phyloP scores from a whole-genome alignment of 2,888 invertebrate genomes.

The Aphidius colemani region DNA sequence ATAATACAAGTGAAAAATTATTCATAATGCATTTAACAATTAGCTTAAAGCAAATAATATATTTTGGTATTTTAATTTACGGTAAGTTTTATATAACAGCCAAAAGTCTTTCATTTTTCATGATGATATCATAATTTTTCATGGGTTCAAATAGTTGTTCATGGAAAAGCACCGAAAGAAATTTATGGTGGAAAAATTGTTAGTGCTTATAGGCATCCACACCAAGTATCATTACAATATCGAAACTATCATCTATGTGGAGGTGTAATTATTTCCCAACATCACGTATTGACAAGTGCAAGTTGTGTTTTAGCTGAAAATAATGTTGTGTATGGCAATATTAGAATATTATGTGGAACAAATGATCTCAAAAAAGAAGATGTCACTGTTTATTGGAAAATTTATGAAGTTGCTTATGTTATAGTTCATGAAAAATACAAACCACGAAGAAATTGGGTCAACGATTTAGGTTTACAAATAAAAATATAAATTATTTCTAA shows the following conservation, averaged over 20 bases:
- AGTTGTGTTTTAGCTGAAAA: constrained; percentile 31
- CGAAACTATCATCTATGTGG: constrained; percentile 34
- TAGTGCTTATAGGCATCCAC: constrained; percentile 30
- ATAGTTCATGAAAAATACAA: background rate
- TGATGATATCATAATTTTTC: background rate
- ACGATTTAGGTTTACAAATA: constrained; percentile 8
- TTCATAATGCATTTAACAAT: no score
- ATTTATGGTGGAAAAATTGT: constrained; percentile 30
- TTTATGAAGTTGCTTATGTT: background rate
- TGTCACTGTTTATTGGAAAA: background rate
- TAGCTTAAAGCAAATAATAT: no score
- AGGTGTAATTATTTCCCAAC: constrained; percentile 31
- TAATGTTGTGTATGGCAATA: background rate
- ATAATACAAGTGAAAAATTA: no score
- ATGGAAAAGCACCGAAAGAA: background rate
- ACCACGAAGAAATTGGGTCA: background rate
- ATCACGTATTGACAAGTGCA: constrained; percentile 39
- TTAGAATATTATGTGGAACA: constrained; percentile 19
- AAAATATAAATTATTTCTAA: background rate
- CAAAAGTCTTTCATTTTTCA: no score
- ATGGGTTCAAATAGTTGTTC: background rate
- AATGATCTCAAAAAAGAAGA: background rate
- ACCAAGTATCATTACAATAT: constrained; percentile 35
- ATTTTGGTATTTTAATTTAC: no score
- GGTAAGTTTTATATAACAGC: no score